These are phyloP conservation scores for Periophthalmus magnuspinnatus DNA, from an alignment of 2,797 vertebrate species.

Conservation along the genomic window DNA sequence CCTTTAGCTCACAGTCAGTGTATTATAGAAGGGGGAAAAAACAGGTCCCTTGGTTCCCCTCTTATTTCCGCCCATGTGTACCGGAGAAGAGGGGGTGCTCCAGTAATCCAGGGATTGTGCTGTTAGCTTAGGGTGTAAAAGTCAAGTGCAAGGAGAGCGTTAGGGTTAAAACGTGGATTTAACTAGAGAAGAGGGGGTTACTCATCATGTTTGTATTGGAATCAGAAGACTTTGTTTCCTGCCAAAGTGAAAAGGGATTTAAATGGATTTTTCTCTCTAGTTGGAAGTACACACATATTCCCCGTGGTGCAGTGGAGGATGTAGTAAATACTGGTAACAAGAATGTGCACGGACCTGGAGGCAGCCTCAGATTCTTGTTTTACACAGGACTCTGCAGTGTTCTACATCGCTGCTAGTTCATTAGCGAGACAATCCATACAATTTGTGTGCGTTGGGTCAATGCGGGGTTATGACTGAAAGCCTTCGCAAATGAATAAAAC, in stretches of 20 bases:
- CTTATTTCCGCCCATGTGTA: slow-evolving; percentile 42
- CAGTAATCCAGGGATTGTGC: slow-evolving; percentile 34
- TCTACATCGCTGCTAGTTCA: slow-evolving; percentile 1
- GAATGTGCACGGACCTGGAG: slow-evolving; percentile 11
- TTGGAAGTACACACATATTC: slow-evolving; percentile 39
- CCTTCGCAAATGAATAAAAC: no score
- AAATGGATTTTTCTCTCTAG: slow-evolving; percentile 27
- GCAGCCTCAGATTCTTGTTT: neutral
- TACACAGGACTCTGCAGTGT: neutral
- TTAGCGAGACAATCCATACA: neutral
- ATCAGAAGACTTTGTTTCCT: slow-evolving; percentile 46
- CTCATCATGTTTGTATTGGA: slow-evolving; percentile 45
- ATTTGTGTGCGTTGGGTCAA: neutral
- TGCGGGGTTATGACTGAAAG: neutral
- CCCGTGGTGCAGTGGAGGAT: slow-evolving; percentile 27
- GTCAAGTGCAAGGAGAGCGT: slow-evolving; percentile 31
- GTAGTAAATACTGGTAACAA: slow-evolving; percentile 28
- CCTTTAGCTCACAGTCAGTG: slow-evolving; percentile 23
- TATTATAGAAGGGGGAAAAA: slow-evolving; percentile 6
- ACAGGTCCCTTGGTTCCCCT: slow-evolving; percentile 14
- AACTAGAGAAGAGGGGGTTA: slow-evolving; percentile 20
- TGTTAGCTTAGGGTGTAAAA: slow-evolving; percentile 36
- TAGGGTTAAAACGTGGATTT: slow-evolving; percentile 43
- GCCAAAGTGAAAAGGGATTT: slow-evolving; percentile 35
- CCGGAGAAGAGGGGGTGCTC: slow-evolving; percentile 24